A percentile compares a stretch with the other conserved stretches of the same genome.
These are phyloP conservation scores for Myodes glareolus DNA, from an alignment of 2,113 vertebrate genomes.

Conservation along the genomic window DNA sequence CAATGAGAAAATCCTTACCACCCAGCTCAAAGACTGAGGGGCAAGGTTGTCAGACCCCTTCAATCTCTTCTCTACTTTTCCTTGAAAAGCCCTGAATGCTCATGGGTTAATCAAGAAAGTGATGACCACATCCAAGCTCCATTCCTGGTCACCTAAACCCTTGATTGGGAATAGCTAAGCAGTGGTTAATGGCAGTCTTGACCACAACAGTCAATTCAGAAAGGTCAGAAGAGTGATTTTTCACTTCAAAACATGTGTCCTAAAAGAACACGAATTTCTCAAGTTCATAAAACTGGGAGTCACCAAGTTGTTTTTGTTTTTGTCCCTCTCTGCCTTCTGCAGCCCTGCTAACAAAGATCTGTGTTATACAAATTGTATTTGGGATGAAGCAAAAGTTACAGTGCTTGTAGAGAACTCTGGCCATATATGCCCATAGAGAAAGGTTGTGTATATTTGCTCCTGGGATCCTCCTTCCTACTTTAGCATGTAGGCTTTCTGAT, in stretches of 20 bases:
- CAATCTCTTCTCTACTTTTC: background rate
- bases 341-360: slow-evolving; percentile 70
- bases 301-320: slow-evolving; percentile 66
- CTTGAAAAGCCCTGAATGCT: background rate
- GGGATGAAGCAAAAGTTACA: slow-evolving; percentile 61
- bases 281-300: slow-evolving; percentile 82
- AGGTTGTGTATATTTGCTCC: background rate
- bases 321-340: background rate
- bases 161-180: slow-evolving; percentile 40
- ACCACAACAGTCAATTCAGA: slow-evolving; percentile 80
- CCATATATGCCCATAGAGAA: background rate
- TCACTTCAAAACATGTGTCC: slow-evolving; percentile 85
- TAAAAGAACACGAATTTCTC: slow-evolving; percentile 87
- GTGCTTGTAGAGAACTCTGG: slow-evolving; percentile 13
- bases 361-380: slow-evolving; percentile 58
- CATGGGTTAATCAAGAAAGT: background rate
- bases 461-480: background rate
- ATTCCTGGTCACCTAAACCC: slow-evolving; percentile 13
- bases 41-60: fast-evolving
- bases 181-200: slow-evolving; percentile 81
- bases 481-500: background rate
- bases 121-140: slow-evolving; percentile 9
- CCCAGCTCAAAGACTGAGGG: background rate
- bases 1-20: background rate
- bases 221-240: slow-evolving; percentile 88